phyloP scores from a whole-genome alignment of 2,113 vertebrate genomes.

The Alosa alosa region DNA sequence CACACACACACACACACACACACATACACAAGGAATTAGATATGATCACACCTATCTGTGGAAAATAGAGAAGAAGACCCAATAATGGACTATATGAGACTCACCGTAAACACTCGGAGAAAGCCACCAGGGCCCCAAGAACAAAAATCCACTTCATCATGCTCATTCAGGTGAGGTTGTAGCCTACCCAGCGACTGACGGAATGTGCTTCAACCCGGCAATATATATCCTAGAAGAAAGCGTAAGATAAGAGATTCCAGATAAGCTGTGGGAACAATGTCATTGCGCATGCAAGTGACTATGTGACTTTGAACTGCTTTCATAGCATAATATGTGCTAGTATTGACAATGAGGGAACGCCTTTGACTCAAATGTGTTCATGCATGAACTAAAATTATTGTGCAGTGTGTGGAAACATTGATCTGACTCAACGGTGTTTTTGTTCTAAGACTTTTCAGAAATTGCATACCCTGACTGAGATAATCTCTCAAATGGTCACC shows the following conservation, averaged over 20 bases:
- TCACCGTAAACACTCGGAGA: constrained; percentile 67
- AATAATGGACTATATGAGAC: constrained; percentile 26
- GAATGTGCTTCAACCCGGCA: background rate
- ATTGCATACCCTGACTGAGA: too few relatives aligned
- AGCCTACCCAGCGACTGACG: constrained; percentile 21
- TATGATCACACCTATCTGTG: background rate
- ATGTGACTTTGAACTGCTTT: background rate
- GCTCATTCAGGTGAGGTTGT: constrained; percentile 26
- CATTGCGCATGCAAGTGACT: background rate
- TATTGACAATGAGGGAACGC: background rate
- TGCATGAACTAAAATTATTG: too few relatives aligned
- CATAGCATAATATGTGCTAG: background rate
- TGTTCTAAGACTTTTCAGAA: too few relatives aligned
- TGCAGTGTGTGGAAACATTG: too few relatives aligned
- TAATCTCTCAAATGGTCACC: too few relatives aligned
- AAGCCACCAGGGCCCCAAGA: constrained; percentile 59
- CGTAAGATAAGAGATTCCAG: background rate
- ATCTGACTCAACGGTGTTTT: too few relatives aligned
- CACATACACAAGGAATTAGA: background rate
- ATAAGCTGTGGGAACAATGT: background rate
- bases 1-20: background rate
- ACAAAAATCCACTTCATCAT: constrained; percentile 64
- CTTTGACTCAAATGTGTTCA: background rate
- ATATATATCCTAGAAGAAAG: constrained; percentile 50
- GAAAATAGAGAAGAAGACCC: background rate